Percentiles rank a stretch among this genome's conserved stretches.
Conservation (phyloP, 2,113 vertebrate genomes). For the Laterallus jamaicensis region DNA sequence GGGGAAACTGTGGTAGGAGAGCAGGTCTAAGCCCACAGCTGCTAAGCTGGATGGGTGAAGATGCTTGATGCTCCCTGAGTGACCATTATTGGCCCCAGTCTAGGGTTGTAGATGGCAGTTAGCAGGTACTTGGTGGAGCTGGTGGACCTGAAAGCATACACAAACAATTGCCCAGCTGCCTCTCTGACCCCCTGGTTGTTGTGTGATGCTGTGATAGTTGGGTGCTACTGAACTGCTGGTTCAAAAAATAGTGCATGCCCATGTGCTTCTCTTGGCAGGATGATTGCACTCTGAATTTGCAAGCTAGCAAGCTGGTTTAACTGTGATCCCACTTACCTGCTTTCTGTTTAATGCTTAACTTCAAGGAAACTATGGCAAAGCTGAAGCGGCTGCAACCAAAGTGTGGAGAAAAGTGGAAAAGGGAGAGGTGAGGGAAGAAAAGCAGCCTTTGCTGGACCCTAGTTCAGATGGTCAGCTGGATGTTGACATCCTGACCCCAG, state of each 20-base stretch:
- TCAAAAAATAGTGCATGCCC: neutral
- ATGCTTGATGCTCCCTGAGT: neutral
- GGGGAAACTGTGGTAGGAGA: neutral
- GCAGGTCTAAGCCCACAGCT: neutral
- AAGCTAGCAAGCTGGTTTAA: neutral
- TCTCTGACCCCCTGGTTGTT: neutral
- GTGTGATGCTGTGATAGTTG: neutral
- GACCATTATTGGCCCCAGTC: neutral
- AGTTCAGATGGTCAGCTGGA: slow-evolving; percentile 72
- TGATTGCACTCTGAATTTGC: neutral
- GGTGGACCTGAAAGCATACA: neutral
- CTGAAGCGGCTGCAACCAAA: slow-evolving; percentile 66
- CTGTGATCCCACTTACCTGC: neutral
- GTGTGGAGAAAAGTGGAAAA: slow-evolving; percentile 67
- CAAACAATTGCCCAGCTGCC: neutral
- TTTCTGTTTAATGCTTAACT: neutral
- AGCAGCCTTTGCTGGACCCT: slow-evolving; percentile 71
- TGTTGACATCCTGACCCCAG: slow-evolving; percentile 21
- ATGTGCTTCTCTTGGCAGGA: neutral
- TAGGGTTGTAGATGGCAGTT: neutral
- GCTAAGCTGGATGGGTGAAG: neutral
- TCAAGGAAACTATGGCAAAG: slow-evolving; percentile 88
- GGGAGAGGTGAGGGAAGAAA: slow-evolving; percentile 47
- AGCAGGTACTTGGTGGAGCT: neutral
- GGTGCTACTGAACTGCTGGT: neutral